These are phyloP conservation scores for Platycheirus rosarum DNA, from an alignment of 2,888 invertebrate genomes.

Conservation along the genomic window DNA sequence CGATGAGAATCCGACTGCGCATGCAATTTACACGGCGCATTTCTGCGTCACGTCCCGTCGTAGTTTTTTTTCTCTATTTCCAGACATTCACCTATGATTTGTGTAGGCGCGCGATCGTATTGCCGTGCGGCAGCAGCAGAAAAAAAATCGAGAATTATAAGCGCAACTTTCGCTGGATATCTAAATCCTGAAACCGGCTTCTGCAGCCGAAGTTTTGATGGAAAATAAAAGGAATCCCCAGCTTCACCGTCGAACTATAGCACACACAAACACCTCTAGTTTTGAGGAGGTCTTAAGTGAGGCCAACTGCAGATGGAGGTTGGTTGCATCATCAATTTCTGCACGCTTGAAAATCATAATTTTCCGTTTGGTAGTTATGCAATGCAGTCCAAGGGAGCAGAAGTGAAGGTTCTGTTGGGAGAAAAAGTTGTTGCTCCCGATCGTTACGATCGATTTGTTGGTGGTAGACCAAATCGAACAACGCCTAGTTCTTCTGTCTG, in stretches of 20 bases:
- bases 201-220: conserved; percentile 37
- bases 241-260: not conserved
- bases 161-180: conserved; percentile 61
- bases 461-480: conserved; percentile 22
- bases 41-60: conserved; percentile 4
- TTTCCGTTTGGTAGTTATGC: conserved; percentile 55
- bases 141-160: conserved; percentile 40
- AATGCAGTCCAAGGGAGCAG: conserved; percentile 29
- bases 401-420: conserved; percentile 36
- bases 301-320: conserved; percentile 1
- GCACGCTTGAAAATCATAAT: conserved; percentile 68
- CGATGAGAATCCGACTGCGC: conserved; percentile 43
- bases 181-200: conserved; percentile 44
- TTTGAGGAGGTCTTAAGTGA: conserved; percentile 10
- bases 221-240: conserved; percentile 59
- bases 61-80: not conserved
- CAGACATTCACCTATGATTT: conserved; percentile 41
- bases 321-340: conserved; percentile 53
- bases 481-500: conserved; percentile 28
- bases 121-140: conserved; percentile 48
- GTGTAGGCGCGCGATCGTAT: conserved; percentile 61
- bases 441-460: conserved; percentile 49
- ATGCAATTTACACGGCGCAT: conserved; percentile 31
- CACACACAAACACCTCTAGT: not conserved
- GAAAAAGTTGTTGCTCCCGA: conserved; percentile 68